Base-by-base conservation (phyloP, 2,113 vertebrate genomes). In the Brachyhypopomus gauderio region DNA sequence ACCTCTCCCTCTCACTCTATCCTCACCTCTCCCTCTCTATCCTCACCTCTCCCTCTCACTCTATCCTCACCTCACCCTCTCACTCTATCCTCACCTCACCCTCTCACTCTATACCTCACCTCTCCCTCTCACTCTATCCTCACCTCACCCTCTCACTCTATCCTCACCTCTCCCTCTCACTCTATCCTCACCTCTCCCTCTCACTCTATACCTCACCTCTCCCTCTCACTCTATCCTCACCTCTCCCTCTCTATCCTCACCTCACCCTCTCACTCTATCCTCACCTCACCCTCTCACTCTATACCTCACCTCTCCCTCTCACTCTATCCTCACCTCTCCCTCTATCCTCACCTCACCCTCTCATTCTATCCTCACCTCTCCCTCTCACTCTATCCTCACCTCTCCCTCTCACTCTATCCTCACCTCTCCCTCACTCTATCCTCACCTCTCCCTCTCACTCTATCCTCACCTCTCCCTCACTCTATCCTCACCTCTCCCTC, bases 1-100 rank as follows among this genome's bases (percentile, higher is more conserved):
- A 38, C 58, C 19, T 72, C 69, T 56, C 41, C 56, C 36, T 75
- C 36, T 69, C n/a, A n/a, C n/a, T n/a, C n/a, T n/a, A n/a, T n/a
- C n/a, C n/a, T n/a, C n/a, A n/a, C n/a, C n/a, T n/a, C n/a, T n/a
- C n/a, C n/a, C n/a, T n/a, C n/a, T n/a, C n/a, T n/a, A n/a, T n/a
- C n/a, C n/a, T n/a, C n/a, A n/a, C n/a, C n/a, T n/a, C n/a, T n/a
- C 2, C 3, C 30, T 30, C 30, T 58, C 12, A 58, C 14, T 19
- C 20, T 16, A 8, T 62, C 17, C 52, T 30, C 52, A 55, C 8
- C 52, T 55, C 9, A 55, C 2, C 8, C 17, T 55, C 17, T 58
- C 12, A 58, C 14, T 19, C 20, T 16, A 8, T 62, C 17, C 52
- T 30, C 52, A 55, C 8, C 52, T 55, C 9, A 55, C 2, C 8